Base-by-base conservation (phyloP, 2,113 vertebrate genomes). In the Stigmatopora argus region DNA sequence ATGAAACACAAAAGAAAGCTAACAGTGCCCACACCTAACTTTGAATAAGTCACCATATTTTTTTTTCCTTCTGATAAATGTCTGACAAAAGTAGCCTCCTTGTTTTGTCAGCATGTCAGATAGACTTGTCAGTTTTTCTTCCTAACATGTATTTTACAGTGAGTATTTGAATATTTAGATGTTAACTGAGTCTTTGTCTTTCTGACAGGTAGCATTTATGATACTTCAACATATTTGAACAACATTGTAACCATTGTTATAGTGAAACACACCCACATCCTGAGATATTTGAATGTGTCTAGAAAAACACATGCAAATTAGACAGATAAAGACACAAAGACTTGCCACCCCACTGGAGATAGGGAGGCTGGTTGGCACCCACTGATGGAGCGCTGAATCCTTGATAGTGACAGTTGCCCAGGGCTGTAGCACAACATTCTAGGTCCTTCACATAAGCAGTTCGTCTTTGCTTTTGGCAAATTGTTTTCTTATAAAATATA, bases 251-350 rank as follows among this genome's bases (percentile, higher is more conserved):
- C 13, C 19, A 45, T 55, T 61, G 18, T 60, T 31, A 66, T 4
- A 44, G 4, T n/a, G 18, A 57, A 73, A 73, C n/a, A 64, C 64
- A 64, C 49, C 41, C 45, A 61, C 41, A 53, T 56, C 34, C 26
- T 44, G 62, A 59, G 52, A 41, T 55, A 57, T 56, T 53, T 66
- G 5, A 53, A 67, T 70, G 12, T 69, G 66, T 49, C n/a, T 62
- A 49, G 17, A 67, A 70, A 77, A 78, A 61, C 67, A 67, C 55
- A 67, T 71, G 11, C 69, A 75, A 80, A 81, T 81, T 78, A 73
- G 78, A 65, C 56, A 45, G 48, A 76, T 21, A 61, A 62, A 73
- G 67, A 76, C 4, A 52, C 53, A 77, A 72, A 74, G 64, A 67
- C 46, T 17, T 41, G 23, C 48, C 45, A 64, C 49, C 55, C 18